Conservation (phyloP, 2,888 invertebrate genomes). For the Macrosiphum euphorbiae region DNA sequence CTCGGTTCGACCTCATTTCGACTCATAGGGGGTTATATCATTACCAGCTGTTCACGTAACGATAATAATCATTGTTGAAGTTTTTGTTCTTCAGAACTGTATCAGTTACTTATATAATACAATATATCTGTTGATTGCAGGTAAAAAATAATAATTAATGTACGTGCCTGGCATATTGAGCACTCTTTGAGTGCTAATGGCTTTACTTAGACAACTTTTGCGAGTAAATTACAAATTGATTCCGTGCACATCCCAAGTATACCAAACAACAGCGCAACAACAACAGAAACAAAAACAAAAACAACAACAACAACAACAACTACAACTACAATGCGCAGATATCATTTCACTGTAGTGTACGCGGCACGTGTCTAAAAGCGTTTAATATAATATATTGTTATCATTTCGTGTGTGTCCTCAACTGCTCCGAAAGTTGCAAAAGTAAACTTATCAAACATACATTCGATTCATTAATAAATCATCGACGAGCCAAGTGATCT, state of each 20-base stretch:
- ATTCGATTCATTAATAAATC: not conserved
- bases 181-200: not conserved
- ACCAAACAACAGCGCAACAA: not conserved
- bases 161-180: not conserved
- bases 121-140: not conserved
- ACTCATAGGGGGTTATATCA: not conserved
- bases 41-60: not conserved
- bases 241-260: not conserved
- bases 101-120: not conserved
- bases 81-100: not conserved
- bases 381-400: slow-evolving; percentile 9
- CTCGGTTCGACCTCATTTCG: not conserved
- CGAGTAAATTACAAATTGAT: slow-evolving; percentile 28
- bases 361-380: not conserved
- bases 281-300: not conserved
- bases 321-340: not conserved
- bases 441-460: not conserved
- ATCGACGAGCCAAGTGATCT: not conserved
- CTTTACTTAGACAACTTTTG: slow-evolving; percentile 3
- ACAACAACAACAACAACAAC: not conserved
- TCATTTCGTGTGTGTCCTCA: not conserved
- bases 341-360: not conserved
- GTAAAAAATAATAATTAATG: not conserved
- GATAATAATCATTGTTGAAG: not conserved
- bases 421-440: not conserved